Conservation (phyloP, 2,113 vertebrate species). For the Gambusia affinis region DNA sequence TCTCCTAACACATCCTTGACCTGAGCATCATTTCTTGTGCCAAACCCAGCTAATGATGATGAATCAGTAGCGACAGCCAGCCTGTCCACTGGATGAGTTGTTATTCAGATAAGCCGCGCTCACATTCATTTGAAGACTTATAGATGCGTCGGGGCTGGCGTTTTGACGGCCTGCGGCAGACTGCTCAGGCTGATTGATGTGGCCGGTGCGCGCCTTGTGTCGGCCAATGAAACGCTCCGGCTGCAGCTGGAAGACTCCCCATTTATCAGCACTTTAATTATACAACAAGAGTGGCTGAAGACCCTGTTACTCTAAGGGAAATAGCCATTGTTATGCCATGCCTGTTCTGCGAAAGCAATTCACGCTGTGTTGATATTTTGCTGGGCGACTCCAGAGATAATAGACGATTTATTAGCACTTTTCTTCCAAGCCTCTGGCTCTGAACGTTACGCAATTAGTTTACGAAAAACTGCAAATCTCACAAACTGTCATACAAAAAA, state of each 20-base stretch:
- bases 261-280: slow-evolving; percentile 76
- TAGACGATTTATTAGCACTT: slow-evolving; percentile 69
- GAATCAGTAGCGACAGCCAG: slow-evolving; percentile 71
- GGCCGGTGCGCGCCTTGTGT: slow-evolving; percentile 43
- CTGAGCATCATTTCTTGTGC: slow-evolving; percentile 53
- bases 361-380: slow-evolving; percentile 62
- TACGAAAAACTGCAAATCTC: slow-evolving; percentile 31
- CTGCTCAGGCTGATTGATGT: slow-evolving; percentile 80
- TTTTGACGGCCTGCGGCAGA: slow-evolving; percentile 78
- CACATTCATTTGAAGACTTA: slow-evolving; percentile 72
- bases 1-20: slow-evolving; percentile 40
- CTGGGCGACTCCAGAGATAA: slow-evolving; percentile 59
- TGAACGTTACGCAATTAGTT: slow-evolving; percentile 28
- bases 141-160: slow-evolving; percentile 73
- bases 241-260: slow-evolving; percentile 57
- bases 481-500: slow-evolving; percentile 22
- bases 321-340: slow-evolving; percentile 67
- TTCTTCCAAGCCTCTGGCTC: slow-evolving; percentile 31
- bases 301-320: slow-evolving; percentile 69
- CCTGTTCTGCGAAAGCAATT: slow-evolving; percentile 62
- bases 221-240: slow-evolving; percentile 53
- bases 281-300: slow-evolving; percentile 62
- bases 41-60: slow-evolving; percentile 75
- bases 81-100: slow-evolving; percentile 68
- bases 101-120: slow-evolving; percentile 69